Evolutionary conservation across 2,888 invertebrate species (phyloP).

Genomic region (Synergus umbraculus): DNA sequence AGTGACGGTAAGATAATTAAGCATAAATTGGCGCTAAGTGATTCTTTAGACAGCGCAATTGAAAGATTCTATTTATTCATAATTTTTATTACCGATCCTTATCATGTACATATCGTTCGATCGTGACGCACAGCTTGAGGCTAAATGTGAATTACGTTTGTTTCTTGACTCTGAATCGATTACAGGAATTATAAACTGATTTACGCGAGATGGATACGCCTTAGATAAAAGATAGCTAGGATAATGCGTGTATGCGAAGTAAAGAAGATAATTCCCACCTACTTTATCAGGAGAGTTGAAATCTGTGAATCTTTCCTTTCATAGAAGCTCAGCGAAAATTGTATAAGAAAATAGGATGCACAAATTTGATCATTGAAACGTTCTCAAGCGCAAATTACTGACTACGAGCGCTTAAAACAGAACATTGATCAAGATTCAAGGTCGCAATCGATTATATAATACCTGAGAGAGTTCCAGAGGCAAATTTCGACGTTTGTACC

Average conservation of each 20-base stretch:
- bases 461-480: slow-evolving; percentile 60
- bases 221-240: slow-evolving; percentile 40
- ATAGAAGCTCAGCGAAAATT: neutral
- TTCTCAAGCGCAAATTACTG: slow-evolving; percentile 41
- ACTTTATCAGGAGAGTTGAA: neutral
- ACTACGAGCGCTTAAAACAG: neutral
- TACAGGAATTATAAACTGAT: slow-evolving; percentile 37
- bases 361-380: neutral
- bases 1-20: neutral
- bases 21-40: neutral
- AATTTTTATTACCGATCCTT: slow-evolving; percentile 36
- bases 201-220: slow-evolving; percentile 29
- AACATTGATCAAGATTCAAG: neutral
- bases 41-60: neutral
- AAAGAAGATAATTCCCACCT: slow-evolving; percentile 21
- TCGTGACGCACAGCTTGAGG: neutral
- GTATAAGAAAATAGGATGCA: neutral
- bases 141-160: slow-evolving; percentile 40
- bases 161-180: slow-evolving; percentile 38
- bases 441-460: neutral
- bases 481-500: slow-evolving; percentile 59
- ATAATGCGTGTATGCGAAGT: slow-evolving; percentile 35
- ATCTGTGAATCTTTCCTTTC: neutral
- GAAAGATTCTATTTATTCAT: slow-evolving; percentile 10
- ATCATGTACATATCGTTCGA: neutral